phyloP scores from a whole-genome alignment of 2,113 vertebrate species.

The Spermophilus dauricus region DNA sequence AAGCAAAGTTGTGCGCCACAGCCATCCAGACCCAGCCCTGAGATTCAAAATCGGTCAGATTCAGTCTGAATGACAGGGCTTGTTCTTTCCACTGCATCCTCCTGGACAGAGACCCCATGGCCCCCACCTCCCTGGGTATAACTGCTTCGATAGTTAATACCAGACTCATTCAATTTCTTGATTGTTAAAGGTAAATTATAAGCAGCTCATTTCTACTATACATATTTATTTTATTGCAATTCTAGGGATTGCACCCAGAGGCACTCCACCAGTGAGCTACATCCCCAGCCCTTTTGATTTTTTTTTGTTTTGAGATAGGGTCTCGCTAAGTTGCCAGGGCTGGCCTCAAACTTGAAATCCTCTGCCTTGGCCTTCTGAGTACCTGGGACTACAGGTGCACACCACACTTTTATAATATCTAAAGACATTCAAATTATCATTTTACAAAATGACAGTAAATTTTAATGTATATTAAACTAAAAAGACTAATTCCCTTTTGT shows the following conservation, averaged over 20 bases:
- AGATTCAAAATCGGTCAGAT: neutral
- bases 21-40: neutral
- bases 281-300: too few species aligned
- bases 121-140: neutral
- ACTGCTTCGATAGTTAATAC: neutral
- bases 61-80: rapidly evolving
- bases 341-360: too few species aligned
- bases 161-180: neutral
- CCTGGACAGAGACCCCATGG: neutral
- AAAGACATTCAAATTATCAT: neutral
- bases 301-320: too few species aligned
- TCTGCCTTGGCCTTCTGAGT: too few species aligned
- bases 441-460: neutral
- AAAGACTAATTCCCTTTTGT: neutral
- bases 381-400: too few species aligned
- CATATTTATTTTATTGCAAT: too few species aligned
- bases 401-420: neutral
- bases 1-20: neutral
- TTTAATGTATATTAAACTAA: neutral
- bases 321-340: too few species aligned
- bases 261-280: too few species aligned
- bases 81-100: neutral
- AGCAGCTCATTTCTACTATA: neutral
- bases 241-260: too few species aligned
- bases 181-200: neutral